Base-by-base conservation (phyloP, 2,797 vertebrate species). In the Scolopax bukidnonensis region DNA sequence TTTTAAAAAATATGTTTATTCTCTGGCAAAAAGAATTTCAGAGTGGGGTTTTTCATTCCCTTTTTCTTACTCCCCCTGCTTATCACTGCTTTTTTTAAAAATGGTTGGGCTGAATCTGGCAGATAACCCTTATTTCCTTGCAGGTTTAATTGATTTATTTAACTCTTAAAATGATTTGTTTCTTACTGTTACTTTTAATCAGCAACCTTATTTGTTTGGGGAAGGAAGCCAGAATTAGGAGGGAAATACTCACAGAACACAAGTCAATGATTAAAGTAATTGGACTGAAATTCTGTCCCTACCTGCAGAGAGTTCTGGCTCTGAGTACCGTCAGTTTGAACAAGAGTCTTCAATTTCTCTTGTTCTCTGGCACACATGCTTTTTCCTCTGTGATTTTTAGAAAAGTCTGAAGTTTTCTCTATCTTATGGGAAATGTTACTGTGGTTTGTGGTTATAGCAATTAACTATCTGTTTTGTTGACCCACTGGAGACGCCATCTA, bases 321-420 rank as follows among this genome's bases (percentile, higher is more conserved):
- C 48, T 9, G 28, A 65, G 21, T 65, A 30, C 45, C 19, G 51
- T 32, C 47, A 70, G 33, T 57, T 68, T 68, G 33, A 85, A 73
- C 30, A 78, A 25, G 8, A 30, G 33, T 38, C 38, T 50, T 77
- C 17, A 4, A 38, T 89, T 78, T 78, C 10, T 78, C 61, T 51
- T 36, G 11, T 59, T 78, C 13, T 78, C 24, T 59, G 30, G 7
- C 56, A 63, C 5, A 2, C 24, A 19, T 0, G 0, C 6, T 40
- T 68, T 70, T 57, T 47, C 33, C 19, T 71, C 18, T 38, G 48
- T 38, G 5, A 9, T 41, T 51, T 83, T 61, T 60, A 36, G 51
- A 36, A 75, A 64, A 84, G 45, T 38, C 21, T 50, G 8, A 65
- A 63, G n/a, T 83, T 84, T 51, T 30, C 25, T 60, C 6, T 40